Evolutionary conservation across 2,888 invertebrate species (phyloP).

Genomic region (Diadegma fenestrale): DNA sequence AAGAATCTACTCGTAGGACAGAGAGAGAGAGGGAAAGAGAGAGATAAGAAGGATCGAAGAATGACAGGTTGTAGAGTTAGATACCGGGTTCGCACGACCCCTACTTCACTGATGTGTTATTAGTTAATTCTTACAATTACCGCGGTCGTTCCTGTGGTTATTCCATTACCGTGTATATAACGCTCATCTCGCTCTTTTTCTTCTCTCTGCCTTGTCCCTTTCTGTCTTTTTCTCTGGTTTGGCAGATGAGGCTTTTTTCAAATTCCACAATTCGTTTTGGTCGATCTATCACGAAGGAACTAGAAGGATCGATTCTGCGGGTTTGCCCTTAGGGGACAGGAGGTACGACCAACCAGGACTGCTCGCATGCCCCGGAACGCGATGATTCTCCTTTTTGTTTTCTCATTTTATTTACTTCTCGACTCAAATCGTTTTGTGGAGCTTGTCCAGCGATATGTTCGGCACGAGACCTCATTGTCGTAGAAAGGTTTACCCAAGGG

Average conservation of each 20-base stretch:
- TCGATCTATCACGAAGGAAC: slow-evolving; percentile 49
- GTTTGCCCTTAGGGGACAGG: slow-evolving; percentile 39
- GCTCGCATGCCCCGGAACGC: slow-evolving; percentile 58
- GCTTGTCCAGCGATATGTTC: slow-evolving; percentile 31
- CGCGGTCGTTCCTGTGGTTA: slow-evolving; percentile 83
- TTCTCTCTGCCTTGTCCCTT: slow-evolving; percentile 34
- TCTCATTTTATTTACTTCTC: slow-evolving; percentile 37
- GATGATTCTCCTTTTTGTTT: slow-evolving; percentile 40
- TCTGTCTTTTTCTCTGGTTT: slow-evolving; percentile 37
- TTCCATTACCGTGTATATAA: slow-evolving; percentile 82
- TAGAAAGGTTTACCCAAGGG: slow-evolving; percentile 22
- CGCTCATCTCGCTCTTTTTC: slow-evolving; percentile 58
- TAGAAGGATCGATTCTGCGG: slow-evolving; percentile 42
- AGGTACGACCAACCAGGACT: slow-evolving; percentile 42
- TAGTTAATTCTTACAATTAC: slow-evolving; percentile 85
- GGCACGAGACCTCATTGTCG: slow-evolving; percentile 51
- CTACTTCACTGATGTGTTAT: slow-evolving; percentile 82
- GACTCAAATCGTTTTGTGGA: slow-evolving; percentile 46
- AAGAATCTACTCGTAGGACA: slow-evolving; percentile 43
- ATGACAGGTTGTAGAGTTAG: slow-evolving; percentile 82
- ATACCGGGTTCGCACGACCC: slow-evolving; percentile 83
- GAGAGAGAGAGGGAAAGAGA: background rate
- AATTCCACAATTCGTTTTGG: slow-evolving; percentile 50
- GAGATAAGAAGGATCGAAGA: slow-evolving; percentile 78
- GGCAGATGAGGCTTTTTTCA: slow-evolving; percentile 49